phyloP scores from a whole-genome alignment of 2,113 vertebrate genomes.

The Pardalotus punctatus region DNA sequence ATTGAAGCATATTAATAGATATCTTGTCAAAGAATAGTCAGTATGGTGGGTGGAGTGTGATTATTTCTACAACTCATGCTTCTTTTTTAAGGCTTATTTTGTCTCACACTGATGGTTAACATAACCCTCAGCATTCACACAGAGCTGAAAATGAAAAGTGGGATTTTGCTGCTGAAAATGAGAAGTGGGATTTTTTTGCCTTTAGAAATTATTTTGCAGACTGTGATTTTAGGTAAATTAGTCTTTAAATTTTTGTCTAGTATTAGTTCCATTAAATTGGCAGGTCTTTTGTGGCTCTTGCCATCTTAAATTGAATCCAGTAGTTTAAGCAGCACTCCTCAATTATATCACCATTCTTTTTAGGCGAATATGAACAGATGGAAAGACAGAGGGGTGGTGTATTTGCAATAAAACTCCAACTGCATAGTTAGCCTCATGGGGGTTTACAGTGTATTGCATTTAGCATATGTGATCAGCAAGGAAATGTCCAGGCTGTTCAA shows the following conservation, averaged over 20 bases:
- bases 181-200: neutral
- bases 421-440: conserved; percentile 31
- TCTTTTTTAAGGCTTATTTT: neutral
- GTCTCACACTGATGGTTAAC: neutral
- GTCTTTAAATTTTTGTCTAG: neutral
- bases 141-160: neutral
- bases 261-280: neutral
- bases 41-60: neutral
- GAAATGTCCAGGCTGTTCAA: neutral
- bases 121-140: neutral
- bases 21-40: neutral
- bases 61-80: neutral
- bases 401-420: conserved; percentile 70
- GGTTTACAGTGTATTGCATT: neutral
- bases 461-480: conserved; percentile 16
- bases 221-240: neutral
- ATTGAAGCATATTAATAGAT: neutral
- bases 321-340: conserved; percentile 27
- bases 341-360: conserved; percentile 38
- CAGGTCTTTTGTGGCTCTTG: conserved; percentile 10
- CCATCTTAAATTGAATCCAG: conserved; percentile 30
- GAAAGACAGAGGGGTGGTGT: conserved; percentile 40
- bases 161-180: neutral
- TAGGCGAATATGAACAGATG: conserved; percentile 61
- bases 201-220: neutral